Base-by-base conservation (phyloP, 2,797 vertebrate genomes). In the Myotis findleyi region DNA sequence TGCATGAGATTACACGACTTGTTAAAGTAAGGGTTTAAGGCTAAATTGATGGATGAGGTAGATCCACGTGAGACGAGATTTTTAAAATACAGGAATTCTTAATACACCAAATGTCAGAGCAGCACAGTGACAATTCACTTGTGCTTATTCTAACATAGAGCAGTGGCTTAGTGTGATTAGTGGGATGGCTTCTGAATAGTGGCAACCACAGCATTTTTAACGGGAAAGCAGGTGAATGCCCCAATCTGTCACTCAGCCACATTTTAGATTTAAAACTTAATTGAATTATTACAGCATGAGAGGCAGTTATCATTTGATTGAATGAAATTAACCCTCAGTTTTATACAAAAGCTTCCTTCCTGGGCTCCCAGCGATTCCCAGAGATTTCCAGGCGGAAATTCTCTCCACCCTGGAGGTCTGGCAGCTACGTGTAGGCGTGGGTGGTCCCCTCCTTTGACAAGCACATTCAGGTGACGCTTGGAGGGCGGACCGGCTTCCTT, bases 1-100 rank as follows among this genome's bases (percentile, higher is more conserved):
- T 97, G 71, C 69, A 30, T 91, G 92, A 68, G 49, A 68, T 97
- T 98, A 94, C 86, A 97, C 98, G 98, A 91, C 89, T 97, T 96
- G 97, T 96, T 84, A 92, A 97, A 95, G 93, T 97, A 91, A 96
- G n/a, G 27, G 87, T 97, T 81, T 96, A 94, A 97, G 97, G 92
- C 95, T 89, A 93, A 92, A 94, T 94, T 95, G 89, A 79, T 94
- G 82, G 89, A 95, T 90, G 97, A 98, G 30, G 3, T 71, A 51
- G 51, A 44, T 90, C 27, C 38, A 96, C 96, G 97, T 96, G 95
- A 97, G 98, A 97, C 75, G 93, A 98, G 97, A 83, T 87, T 94
- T 94, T 96, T 12, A 51, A 97, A 81, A 89, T 71, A 93, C 30
- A 81, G 33, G 36, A 96, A 68, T 69, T 95, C 53, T 71, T 97